A percentile compares a stretch with the other conserved stretches of the same genome.
These are phyloP conservation scores for Sesamia inferens DNA, from an alignment of 2,888 invertebrate species.

Conservation along the genomic window DNA sequence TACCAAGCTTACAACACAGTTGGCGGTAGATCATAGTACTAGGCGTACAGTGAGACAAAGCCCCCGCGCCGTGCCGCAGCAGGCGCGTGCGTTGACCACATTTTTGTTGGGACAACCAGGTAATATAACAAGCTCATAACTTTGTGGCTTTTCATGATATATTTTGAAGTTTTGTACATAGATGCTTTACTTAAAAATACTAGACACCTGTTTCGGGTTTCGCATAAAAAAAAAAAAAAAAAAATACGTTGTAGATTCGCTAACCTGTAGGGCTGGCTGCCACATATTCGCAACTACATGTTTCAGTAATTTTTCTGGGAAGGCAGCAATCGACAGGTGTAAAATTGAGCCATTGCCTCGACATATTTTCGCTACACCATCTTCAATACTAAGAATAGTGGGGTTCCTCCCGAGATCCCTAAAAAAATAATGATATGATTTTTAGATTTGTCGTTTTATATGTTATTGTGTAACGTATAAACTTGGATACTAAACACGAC, in stretches of 20 bases:
- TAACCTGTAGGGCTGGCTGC: slow-evolving; percentile 95
- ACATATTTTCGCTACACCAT: slow-evolving; percentile 95
- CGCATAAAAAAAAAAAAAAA: too few relatives aligned
- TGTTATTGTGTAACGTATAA: not conserved
- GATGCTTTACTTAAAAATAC: too few relatives aligned
- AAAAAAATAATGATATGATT: not conserved
- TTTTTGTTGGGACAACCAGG: too few relatives aligned
- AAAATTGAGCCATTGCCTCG: slow-evolving; percentile 97
- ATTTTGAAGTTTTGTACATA: too few relatives aligned
- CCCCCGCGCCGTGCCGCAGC: too few relatives aligned
- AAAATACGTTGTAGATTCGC: not conserved
- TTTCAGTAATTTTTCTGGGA: slow-evolving; percentile 90
- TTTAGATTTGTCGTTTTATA: not conserved
- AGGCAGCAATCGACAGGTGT: slow-evolving; percentile 93
- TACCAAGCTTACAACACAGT: too few relatives aligned
- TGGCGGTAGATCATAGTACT: too few relatives aligned
- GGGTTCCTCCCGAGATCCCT: slow-evolving; percentile 97
- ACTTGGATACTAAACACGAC: slow-evolving; percentile 74
- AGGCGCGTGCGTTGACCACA: too few relatives aligned
- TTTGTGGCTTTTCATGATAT: too few relatives aligned
- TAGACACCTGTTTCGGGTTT: too few relatives aligned
- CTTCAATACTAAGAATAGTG: slow-evolving; percentile 94
- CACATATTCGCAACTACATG: slow-evolving; percentile 93
- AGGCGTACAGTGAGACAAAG: too few relatives aligned
- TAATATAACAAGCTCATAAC: too few relatives aligned